phyloP scores from a whole-genome alignment of 2,888 invertebrate genomes.

The Leucozona laternaria region DNA sequence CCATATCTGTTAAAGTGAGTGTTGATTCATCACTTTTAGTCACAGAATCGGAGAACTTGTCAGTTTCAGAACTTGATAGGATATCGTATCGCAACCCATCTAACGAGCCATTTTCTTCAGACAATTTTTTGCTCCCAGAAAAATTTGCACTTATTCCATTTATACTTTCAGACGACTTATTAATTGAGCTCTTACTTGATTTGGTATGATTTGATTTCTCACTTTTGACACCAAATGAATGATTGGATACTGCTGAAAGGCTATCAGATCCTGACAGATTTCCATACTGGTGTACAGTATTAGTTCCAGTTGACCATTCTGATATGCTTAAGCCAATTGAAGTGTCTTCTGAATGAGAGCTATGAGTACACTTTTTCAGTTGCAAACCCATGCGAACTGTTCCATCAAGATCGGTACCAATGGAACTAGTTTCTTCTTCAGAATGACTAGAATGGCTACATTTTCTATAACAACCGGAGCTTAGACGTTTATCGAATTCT shows the following conservation, averaged over 20 bases:
- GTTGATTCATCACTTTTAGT: conserved; percentile 93
- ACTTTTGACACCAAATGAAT: conserved; percentile 86
- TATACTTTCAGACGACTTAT: conserved; percentile 85
- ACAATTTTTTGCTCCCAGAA: conserved; percentile 80
- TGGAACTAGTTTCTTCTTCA: conserved; percentile 90
- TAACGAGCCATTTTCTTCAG: conserved; percentile 83
- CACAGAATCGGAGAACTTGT: conserved; percentile 87
- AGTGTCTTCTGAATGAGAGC: conserved; percentile 94
- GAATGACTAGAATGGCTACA: conserved; percentile 90
- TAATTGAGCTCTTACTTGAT: conserved; percentile 86
- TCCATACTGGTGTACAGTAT: conserved; percentile 92
- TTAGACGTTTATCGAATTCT: conserved; percentile 84
- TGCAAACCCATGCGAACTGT: conserved; percentile 92
- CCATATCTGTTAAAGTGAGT: conserved; percentile 88
- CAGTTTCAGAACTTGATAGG: conserved; percentile 86
- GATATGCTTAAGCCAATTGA: conserved; percentile 93
- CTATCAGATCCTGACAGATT: conserved; percentile 89
- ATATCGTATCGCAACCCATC: conserved; percentile 86
- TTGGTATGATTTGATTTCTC: conserved; percentile 87
- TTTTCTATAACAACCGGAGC: conserved; percentile 86
- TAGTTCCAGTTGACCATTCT: conserved; percentile 95
- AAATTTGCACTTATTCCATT: conserved; percentile 83
- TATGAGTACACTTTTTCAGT: conserved; percentile 92
- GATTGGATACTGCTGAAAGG: conserved; percentile 85
- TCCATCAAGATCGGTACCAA: conserved; percentile 91